Conservation (phyloP, 2,113 vertebrate genomes). For the Atractosteus spatula region DNA sequence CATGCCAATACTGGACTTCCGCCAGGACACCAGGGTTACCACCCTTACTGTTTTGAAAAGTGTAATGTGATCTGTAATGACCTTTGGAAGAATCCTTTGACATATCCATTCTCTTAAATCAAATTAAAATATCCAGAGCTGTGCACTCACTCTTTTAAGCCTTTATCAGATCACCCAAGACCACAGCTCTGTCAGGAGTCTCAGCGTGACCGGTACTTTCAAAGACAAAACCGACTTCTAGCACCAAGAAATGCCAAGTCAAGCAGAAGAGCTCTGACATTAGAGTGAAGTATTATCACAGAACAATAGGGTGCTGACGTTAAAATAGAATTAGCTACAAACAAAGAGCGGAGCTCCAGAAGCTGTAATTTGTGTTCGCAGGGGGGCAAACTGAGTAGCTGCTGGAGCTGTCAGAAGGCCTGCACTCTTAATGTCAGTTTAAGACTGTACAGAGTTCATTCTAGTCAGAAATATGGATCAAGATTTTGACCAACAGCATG, state of each 20-base stretch:
- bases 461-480: neutral
- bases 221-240: neutral
- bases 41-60: no score
- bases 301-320: neutral
- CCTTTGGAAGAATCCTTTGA: no score
- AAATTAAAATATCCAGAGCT: no score
- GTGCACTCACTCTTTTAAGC: no score
- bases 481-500: neutral
- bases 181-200: no score
- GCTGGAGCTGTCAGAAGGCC: constrained; percentile 4
- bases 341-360: neutral
- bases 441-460: neutral
- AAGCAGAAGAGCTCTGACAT: constrained; percentile 5
- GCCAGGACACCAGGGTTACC: no score
- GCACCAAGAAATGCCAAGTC: neutral
- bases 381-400: neutral
- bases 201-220: no score
- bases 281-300: constrained; percentile 7
- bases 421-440: neutral
- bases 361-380: neutral
- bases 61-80: no score
- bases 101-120: no score
- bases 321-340: constrained; percentile 11
- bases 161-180: no score
- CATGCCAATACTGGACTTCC: no score